Evolutionary conservation across 64 coral and sea anemone genomes (phyloP).

Genomic region (Catalaphyllia jardinei): DNA sequence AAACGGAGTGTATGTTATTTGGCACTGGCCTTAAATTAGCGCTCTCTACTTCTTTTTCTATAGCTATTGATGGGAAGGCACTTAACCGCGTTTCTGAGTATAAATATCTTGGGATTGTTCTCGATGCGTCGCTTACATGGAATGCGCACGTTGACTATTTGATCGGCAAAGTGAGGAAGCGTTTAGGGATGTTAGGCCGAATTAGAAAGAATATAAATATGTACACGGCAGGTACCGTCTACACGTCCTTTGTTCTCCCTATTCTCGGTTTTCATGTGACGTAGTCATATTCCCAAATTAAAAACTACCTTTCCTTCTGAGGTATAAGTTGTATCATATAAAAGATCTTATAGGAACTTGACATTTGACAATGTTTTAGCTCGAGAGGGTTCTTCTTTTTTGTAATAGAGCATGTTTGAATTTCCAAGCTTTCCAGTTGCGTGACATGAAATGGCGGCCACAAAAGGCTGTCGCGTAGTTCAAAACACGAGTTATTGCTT

Average conservation of each 20-base stretch:
- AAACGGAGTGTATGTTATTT: slow-evolving; percentile 36
- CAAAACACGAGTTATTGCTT: too few species aligned
- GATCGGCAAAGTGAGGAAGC: not conserved
- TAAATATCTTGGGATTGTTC: slow-evolving; percentile 24
- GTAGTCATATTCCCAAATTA: too few species aligned
- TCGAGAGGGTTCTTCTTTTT: too few species aligned
- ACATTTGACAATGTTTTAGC: too few species aligned
- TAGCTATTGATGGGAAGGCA: not conserved
- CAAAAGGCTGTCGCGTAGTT: too few species aligned
- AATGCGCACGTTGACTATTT: slow-evolving; percentile 26
- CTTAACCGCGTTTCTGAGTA: not conserved
- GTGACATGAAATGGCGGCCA: too few species aligned
- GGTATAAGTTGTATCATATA: too few species aligned
- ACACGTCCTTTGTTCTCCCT: slow-evolving; percentile 22
- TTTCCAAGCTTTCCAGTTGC: too few species aligned
- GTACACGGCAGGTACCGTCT: slow-evolving; percentile 4
- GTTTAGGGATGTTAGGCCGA: slow-evolving; percentile 7
- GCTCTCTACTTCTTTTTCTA: not conserved
- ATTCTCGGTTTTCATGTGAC: too few species aligned
- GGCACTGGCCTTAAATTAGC: not conserved
- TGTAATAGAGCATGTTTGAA: too few species aligned
- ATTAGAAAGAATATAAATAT: slow-evolving; percentile 27
- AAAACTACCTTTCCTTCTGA: too few species aligned
- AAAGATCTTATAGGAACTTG: too few species aligned
- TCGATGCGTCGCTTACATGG: slow-evolving; percentile 7